Conservation (phyloP, 2,113 vertebrate species). For the Gavia stellata region DNA sequence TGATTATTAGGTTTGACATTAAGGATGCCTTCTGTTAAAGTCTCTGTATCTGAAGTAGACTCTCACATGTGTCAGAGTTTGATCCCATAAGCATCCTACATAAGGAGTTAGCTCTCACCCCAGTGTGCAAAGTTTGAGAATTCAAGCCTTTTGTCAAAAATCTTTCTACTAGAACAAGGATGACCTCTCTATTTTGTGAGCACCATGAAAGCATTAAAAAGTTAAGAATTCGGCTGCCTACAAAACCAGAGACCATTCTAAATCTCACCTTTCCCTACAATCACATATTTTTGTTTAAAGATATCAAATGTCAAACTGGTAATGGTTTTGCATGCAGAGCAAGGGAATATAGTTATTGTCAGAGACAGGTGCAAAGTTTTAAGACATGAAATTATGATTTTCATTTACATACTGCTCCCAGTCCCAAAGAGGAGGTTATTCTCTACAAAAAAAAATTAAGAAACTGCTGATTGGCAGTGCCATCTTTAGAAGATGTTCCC, state of each 20-base stretch:
- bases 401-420: neutral
- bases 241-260: neutral
- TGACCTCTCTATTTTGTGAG: neutral
- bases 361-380: neutral
- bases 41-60: neutral
- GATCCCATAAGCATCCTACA: neutral
- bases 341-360: neutral
- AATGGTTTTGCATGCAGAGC: neutral
- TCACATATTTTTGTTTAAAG: neutral
- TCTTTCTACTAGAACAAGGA: neutral
- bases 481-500: neutral
- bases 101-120: neutral
- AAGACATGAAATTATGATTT: neutral
- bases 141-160: neutral
- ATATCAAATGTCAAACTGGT: neutral
- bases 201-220: neutral
- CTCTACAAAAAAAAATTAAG: neutral
- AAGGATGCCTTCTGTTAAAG: neutral
- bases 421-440: neutral
- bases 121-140: neutral
- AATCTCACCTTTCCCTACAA: neutral
- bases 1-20: neutral
- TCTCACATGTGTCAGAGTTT: neutral
- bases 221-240: neutral
- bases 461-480: neutral